A percentile compares a stretch with the other conserved stretches of the same genome.
Conservation (phyloP, 1,140 invertebrate species). For the Euwallacea fornicatus region DNA sequence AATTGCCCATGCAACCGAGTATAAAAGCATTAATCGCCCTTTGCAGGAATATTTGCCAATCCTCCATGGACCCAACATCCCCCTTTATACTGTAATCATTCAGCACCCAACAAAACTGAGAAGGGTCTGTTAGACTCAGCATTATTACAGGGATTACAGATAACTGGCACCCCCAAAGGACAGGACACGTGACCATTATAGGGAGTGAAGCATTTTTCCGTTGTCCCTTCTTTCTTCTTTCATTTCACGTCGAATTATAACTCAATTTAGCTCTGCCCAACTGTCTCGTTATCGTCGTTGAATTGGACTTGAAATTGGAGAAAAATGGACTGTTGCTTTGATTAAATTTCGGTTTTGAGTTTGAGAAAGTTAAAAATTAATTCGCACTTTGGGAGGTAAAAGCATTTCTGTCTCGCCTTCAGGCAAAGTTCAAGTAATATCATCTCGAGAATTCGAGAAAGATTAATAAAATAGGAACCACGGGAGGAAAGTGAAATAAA, state of each 20-base stretch:
- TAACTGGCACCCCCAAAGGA: background rate
- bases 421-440: too few species aligned
- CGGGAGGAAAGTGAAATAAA: background rate
- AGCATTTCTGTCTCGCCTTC: too few species aligned
- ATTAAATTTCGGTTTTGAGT: too few species aligned
- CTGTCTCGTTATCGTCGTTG: background rate
- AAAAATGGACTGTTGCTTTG: too few species aligned
- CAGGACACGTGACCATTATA: background rate
- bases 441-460: too few species aligned
- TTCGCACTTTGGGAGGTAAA: too few species aligned
- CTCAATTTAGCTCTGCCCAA: background rate
- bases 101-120: background rate
- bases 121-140: background rate
- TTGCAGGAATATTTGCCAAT: too few species aligned
- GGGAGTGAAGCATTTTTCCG: background rate
- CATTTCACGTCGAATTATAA: background rate
- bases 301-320: too few species aligned
- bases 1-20: too few species aligned
- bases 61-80: background rate
- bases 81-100: background rate
- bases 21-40: too few species aligned
- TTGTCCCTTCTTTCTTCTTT: background rate
- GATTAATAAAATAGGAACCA: background rate
- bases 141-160: conserved; percentile 2
- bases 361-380: too few species aligned